Base-by-base conservation (phyloP, 2,113 vertebrate species). In the Alexandromys fortis region DNA sequence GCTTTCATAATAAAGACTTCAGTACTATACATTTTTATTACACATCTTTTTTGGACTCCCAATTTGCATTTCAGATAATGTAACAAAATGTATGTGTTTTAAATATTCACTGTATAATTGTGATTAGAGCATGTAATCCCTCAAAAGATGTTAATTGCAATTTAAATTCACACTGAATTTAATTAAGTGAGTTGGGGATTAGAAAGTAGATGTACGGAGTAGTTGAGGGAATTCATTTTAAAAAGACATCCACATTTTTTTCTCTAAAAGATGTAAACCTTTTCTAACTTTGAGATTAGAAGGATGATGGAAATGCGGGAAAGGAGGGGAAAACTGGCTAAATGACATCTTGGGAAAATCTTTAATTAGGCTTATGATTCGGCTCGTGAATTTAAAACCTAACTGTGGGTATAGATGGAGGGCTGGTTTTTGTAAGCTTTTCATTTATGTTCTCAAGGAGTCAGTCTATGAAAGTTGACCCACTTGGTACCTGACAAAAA, bases 61-160 rank as follows among this genome's bases (percentile, higher is more conserved):
- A 91, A 97, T 97, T 98, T 97, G 96, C 97, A 98, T 97, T 97
- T 97, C 97, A 98, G 96, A 97, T 97, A 97, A 95, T 97, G 91
- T 97, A 97, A 98, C 97, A 97, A 97, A 98, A 97, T 97, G 95
- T 97, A 96, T 97, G 98, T 97, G 95, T 97, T 97, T 97, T 89
- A 98, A 95, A 96, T 97, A 97, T 97, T 97, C 97, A 96, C 75
- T 96, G 96, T 88, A 92, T 97, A 98, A 97, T 97, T 98, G 94
- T 96, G 97, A 97, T 98, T 97, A 97, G 96, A 95, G 94, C 97
- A 96, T 97, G 97, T 97, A 97, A 97, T 98, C 98, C 97, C 96
- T 97, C 97, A 98, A 98, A 98, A 98, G 98, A 98, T 97, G 97
- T 97, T 98, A 98, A 98, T 97, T 98, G 93, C 97, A 97, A 97